Evolutionary conservation across 2,113 vertebrate genomes (phyloP).

Genomic region (Euleptes europaea): DNA sequence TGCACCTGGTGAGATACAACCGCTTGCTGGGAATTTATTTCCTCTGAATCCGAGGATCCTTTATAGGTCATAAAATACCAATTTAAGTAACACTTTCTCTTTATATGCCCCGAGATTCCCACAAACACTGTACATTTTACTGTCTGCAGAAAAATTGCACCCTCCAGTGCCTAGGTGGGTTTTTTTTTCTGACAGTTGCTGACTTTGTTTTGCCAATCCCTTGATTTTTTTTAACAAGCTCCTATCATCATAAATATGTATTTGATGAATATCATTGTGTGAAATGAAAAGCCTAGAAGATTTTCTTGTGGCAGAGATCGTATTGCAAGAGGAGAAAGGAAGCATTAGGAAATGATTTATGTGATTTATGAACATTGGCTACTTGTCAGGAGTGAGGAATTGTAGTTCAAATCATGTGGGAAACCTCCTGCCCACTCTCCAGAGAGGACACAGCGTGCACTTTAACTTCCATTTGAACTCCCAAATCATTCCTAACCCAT

Average conservation of each 20-base stretch:
- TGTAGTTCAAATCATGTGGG: conserved; percentile 27
- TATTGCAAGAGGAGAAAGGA: conserved; percentile 24
- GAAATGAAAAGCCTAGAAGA: conserved; percentile 10
- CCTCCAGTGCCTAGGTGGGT: neutral
- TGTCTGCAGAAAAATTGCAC: neutral
- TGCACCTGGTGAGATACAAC: conserved; percentile 96
- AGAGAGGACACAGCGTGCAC: conserved; percentile 21
- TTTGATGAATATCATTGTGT: conserved; percentile 30
- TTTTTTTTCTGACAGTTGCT: neutral
- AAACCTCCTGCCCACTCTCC: conserved; percentile 15
- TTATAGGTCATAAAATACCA: conserved; percentile 47
- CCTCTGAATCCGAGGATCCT: conserved; percentile 40
- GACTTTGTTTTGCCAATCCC: neutral
- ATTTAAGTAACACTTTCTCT: conserved; percentile 51
- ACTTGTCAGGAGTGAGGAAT: conserved; percentile 47
- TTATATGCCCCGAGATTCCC: neutral
- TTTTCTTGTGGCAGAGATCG: conserved; percentile 10
- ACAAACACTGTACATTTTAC: neutral
- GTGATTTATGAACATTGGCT: conserved; percentile 44
- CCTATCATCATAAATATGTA: conserved; percentile 13
- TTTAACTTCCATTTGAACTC: conserved; percentile 55
- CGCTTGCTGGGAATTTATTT: conserved; percentile 71
- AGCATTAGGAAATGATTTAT: conserved; percentile 42
- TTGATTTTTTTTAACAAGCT: neutral
- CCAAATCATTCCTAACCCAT: conserved; percentile 31